Conservation (phyloP, 1,140 invertebrate species). For the Lanistes nyassanus region DNA sequence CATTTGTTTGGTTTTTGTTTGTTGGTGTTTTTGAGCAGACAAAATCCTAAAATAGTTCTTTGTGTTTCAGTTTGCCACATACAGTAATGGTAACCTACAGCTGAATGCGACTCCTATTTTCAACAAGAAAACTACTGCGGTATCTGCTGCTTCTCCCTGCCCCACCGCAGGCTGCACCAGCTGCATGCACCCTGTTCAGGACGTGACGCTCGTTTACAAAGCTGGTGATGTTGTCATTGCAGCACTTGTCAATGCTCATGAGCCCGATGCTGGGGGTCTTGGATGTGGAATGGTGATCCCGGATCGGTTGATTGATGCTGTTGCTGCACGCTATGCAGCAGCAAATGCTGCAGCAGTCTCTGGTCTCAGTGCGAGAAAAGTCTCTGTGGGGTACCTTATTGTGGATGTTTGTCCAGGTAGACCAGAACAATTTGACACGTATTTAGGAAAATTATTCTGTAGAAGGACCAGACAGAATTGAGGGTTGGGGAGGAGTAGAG, state of each 20-base stretch:
- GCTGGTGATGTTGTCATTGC: slow-evolving; percentile 50
- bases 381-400: slow-evolving; percentile 50
- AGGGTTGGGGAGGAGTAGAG: too few relatives aligned
- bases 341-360: background rate
- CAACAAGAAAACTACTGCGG: slow-evolving; percentile 21
- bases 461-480: too few relatives aligned
- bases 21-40: too few relatives aligned
- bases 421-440: too few relatives aligned
- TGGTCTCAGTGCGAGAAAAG: slow-evolving; percentile 21
- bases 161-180: slow-evolving; percentile 43
- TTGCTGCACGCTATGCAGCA: slow-evolving; percentile 3
- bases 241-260: slow-evolving; percentile 44
- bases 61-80: slow-evolving; percentile 49
- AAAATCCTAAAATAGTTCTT: background rate
- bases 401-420: slow-evolving; percentile 46
- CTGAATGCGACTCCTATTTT: slow-evolving; percentile 34
- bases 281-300: slow-evolving; percentile 39
- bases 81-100: slow-evolving; percentile 33
- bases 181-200: slow-evolving; percentile 42
- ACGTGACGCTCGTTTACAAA: slow-evolving; percentile 40
- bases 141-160: slow-evolving; percentile 35
- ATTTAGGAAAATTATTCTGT: too few relatives aligned
- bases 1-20: too few relatives aligned
- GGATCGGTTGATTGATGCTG: slow-evolving; percentile 19
- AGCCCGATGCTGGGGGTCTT: slow-evolving; percentile 26